phyloP scores from a whole-genome alignment of 92 coral and sea anemone species.

The Heliopora coerulea region DNA sequence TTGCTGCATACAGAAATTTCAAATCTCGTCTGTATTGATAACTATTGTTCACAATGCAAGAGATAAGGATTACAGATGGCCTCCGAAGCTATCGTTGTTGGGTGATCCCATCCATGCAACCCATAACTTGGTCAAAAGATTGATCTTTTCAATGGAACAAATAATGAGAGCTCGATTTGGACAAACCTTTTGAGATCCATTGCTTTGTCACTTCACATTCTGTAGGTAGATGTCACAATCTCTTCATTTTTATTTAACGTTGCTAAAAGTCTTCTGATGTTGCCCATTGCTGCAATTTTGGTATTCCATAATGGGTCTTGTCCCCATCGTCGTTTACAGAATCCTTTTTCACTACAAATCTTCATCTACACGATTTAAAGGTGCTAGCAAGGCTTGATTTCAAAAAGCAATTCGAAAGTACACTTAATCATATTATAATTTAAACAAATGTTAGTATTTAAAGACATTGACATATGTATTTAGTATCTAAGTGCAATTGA shows the following conservation, averaged over 20 bases:
- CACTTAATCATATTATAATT: background rate
- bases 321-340: background rate
- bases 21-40: slow-evolving; percentile 35
- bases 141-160: background rate
- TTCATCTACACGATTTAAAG: background rate
- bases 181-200: background rate
- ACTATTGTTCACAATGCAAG: slow-evolving; percentile 43
- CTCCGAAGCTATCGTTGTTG: slow-evolving; percentile 38
- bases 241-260: too few relatives aligned
- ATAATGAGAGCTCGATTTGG: background rate
- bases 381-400: background rate
- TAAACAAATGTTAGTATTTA: background rate
- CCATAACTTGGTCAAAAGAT: slow-evolving; percentile 31
- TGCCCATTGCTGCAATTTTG: background rate
- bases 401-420: background rate
- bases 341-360: background rate
- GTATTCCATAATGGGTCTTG: background rate
- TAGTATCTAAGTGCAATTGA: background rate
- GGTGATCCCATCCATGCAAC: slow-evolving; percentile 24
- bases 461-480: background rate
- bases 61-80: slow-evolving; percentile 50
- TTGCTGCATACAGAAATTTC: slow-evolving; percentile 8
- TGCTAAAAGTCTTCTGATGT: too few relatives aligned
- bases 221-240: background rate
- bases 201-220: background rate